phyloP scores from a whole-genome alignment of 2,888 invertebrate species.

The Drosophila falleni region DNA sequence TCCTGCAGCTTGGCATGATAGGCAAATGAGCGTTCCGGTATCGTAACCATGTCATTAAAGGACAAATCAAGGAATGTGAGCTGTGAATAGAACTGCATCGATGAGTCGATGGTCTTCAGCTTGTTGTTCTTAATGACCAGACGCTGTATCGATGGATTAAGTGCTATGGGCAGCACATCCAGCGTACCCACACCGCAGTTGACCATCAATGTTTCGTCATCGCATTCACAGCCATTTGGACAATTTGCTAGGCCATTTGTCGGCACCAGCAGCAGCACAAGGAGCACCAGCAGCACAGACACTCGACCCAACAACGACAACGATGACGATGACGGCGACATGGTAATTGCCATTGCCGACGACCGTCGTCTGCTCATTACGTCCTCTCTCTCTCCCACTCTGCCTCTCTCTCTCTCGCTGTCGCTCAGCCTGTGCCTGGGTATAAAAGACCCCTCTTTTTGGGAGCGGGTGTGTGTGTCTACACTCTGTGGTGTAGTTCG shows the following conservation, averaged over 20 bases:
- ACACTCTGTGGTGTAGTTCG: slow-evolving; percentile 32
- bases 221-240: slow-evolving; percentile 94
- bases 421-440: background rate
- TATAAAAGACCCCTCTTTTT: slow-evolving; percentile 15
- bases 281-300: slow-evolving; percentile 20
- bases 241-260: slow-evolving; percentile 89
- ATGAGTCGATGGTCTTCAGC: slow-evolving; percentile 95
- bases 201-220: slow-evolving; percentile 95
- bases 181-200: slow-evolving; percentile 94
- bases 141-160: slow-evolving; percentile 95
- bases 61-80: slow-evolving; percentile 94
- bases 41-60: slow-evolving; percentile 93
- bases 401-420: slow-evolving; percentile 1
- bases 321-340: slow-evolving; percentile 49
- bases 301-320: slow-evolving; percentile 16
- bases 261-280: slow-evolving; percentile 50
- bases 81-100: slow-evolving; percentile 95
- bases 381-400: slow-evolving; percentile 7
- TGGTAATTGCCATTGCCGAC: slow-evolving; percentile 64
- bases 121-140: slow-evolving; percentile 94
- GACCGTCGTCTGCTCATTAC: slow-evolving; percentile 70
- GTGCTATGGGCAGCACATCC: slow-evolving; percentile 95
- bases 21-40: slow-evolving; percentile 92
- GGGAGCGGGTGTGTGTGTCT: slow-evolving; percentile 13
- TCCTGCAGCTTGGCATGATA: slow-evolving; percentile 93